Base-by-base conservation (phyloP, 2,113 vertebrate genomes). In the Percina caprodes region DNA sequence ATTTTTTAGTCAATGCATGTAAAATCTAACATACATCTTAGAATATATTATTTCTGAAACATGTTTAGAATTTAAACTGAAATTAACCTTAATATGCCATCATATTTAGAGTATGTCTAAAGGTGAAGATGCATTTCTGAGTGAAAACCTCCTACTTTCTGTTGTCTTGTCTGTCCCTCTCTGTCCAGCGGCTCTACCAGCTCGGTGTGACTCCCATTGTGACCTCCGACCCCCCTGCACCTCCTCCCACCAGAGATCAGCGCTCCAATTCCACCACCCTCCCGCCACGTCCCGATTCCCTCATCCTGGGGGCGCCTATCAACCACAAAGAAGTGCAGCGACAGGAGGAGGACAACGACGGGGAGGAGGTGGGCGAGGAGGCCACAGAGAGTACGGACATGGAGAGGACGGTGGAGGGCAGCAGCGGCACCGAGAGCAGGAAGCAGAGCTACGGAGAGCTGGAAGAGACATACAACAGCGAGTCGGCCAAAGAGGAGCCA, bases 361-460 rank as follows among this genome's bases (percentile, higher is more conserved):
- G 93, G 82, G 93, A 96, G 78, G 94, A 95, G 88, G 79, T 94
- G 21, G 95, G 94, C 63, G 96, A 94, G 86, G 95, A 94, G 8
- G 89, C 93, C 13, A 83, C 92, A 1, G 94, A 94, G 0, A 87
- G 86, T 87, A 94, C 83, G 0, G 95, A 96, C 58, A 89, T 92
- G 0, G 92, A 97, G 85, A 95, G 96, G 93, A 97, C 97, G 78
- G 95, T 97, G 95, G 98, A 99, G 95, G 97, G 97, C 95, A 97
- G 97, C 95, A 99, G 93, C 68, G 86, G 95, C 30, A 95, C 95
- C 9, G 98, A 98, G 72, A 98, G 98, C 77, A 95, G 97, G 52
- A 98, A 98, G 84, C 98, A 99, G 73, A 96, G 97, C 71, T 99
- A 98, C 69, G 95, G 91, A 5, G 97, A 97, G 0, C 90, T 95